These are phyloP conservation scores for Polyergus mexicanus DNA, from an alignment of 1,140 invertebrate species.

Conservation along the genomic window DNA sequence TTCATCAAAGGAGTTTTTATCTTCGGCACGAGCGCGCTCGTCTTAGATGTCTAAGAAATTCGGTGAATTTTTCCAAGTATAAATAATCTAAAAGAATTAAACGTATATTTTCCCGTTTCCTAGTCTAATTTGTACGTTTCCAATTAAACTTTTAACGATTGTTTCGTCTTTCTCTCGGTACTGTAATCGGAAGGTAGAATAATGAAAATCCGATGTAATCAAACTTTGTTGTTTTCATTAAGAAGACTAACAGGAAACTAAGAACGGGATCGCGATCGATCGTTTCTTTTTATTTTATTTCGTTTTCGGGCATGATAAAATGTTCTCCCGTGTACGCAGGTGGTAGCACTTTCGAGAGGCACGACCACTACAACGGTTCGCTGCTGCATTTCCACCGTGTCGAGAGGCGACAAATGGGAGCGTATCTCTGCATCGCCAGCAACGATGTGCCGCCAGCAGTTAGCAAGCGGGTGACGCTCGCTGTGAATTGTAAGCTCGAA, in stretches of 20 bases:
- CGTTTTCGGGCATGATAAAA: slow-evolving; percentile 57
- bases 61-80: not conserved
- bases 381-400: slow-evolving; percentile 91
- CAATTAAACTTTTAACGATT: slow-evolving; percentile 59
- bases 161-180: not conserved
- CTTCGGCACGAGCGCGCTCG: not conserved
- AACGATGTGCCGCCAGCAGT: slow-evolving; percentile 96
- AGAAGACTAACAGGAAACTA: slow-evolving; percentile 1
- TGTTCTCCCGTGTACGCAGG: slow-evolving; percentile 68
- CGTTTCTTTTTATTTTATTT: not conserved
- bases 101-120: slow-evolving; percentile 63
- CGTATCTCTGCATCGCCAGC: slow-evolving; percentile 95
- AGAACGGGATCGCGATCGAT: slow-evolving; percentile 24
- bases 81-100: slow-evolving; percentile 50
- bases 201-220: not conserved
- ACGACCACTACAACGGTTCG: slow-evolving; percentile 89
- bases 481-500: slow-evolving; percentile 93
- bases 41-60: slow-evolving; percentile 55
- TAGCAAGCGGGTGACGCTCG: slow-evolving; percentile 94
- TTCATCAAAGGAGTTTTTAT: not conserved
- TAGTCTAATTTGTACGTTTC: slow-evolving; percentile 38
- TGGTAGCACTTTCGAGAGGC: slow-evolving; percentile 70
- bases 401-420: slow-evolving; percentile 94
- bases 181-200: not conserved
- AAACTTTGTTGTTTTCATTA: not conserved